phyloP scores from a whole-genome alignment of 2,797 vertebrate genomes.

The Anomalospiza imberbis region DNA sequence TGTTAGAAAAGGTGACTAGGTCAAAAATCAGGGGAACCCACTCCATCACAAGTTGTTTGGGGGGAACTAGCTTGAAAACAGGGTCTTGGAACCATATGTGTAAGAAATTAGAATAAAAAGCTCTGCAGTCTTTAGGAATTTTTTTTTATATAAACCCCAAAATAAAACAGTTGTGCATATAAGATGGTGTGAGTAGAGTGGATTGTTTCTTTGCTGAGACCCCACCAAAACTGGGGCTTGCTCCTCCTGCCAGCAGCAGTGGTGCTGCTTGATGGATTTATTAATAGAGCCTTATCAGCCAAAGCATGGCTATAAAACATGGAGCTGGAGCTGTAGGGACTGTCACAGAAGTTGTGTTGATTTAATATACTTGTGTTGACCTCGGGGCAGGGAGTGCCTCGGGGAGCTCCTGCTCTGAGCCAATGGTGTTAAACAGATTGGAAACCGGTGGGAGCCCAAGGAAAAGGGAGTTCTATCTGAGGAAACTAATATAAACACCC shows the following conservation, averaged over 20 bases:
- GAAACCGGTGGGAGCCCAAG: not conserved
- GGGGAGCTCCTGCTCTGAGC: not conserved
- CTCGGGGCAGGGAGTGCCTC: not conserved
- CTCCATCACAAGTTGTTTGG: not conserved
- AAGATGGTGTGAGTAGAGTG: not conserved
- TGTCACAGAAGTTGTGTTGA: not conserved
- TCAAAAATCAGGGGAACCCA: constrained; percentile 28
- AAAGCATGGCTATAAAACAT: not conserved
- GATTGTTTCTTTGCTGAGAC: not conserved
- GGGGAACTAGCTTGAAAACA: constrained; percentile 47
- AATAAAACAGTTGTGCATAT: constrained; percentile 65
- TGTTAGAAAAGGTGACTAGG: constrained; percentile 1
- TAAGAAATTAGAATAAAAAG: constrained; percentile 14
- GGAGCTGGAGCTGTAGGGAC: not conserved
- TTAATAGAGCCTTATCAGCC: not conserved
- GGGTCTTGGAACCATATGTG: constrained; percentile 16
- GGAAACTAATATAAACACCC: not conserved
- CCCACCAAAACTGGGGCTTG: not conserved
- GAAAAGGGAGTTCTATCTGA: not conserved
- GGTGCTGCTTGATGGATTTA: not conserved
- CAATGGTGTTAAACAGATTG: fast-evolving
- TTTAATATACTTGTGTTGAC: not conserved
- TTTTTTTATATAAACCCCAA: constrained; percentile 69
- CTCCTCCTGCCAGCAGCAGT: not conserved
- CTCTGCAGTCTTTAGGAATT: constrained; percentile 44